Evolutionary conservation across 2,888 invertebrate species (phyloP).

Genomic region (Monoplex corrugatus): DNA sequence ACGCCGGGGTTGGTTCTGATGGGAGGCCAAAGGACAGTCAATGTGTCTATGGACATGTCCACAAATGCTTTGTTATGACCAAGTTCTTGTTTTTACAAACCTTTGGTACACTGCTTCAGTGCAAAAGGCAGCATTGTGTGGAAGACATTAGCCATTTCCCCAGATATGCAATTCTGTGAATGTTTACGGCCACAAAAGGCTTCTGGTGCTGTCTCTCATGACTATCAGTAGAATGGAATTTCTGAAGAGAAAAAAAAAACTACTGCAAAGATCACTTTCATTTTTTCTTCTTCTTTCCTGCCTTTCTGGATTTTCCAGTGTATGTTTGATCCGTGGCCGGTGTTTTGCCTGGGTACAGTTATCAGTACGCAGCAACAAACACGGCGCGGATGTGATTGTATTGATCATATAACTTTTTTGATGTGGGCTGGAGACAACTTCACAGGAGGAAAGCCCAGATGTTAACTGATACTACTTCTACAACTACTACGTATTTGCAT

Average conservation of each 20-base stretch:
- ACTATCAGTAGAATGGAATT: neutral
- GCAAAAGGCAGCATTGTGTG: conserved; percentile 29
- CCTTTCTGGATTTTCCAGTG: neutral
- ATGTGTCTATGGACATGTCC: neutral
- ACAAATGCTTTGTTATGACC: conserved; percentile 4
- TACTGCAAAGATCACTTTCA: conserved; percentile 11
- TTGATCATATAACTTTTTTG: neutral
- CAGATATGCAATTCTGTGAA: conserved; percentile 36
- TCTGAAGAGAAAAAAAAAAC: conserved; percentile 5
- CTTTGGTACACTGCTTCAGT: conserved; percentile 31
- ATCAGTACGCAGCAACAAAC: too few species aligned
- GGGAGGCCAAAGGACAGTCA: neutral
- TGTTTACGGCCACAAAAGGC: conserved; percentile 15
- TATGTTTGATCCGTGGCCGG: neutral
- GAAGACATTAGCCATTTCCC: neutral
- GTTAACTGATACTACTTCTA: neutral
- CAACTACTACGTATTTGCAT: neutral
- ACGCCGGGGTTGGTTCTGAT: neutral
- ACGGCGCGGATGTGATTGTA: neutral
- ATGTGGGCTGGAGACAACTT: neutral
- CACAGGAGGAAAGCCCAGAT: neutral
- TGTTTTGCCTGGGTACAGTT: neutral
- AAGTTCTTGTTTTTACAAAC: neutral
- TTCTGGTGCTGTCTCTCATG: conserved; percentile 22
- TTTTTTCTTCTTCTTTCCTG: neutral